phyloP scores from a whole-genome alignment of 2,888 invertebrate species.

The Phengaris arion region DNA sequence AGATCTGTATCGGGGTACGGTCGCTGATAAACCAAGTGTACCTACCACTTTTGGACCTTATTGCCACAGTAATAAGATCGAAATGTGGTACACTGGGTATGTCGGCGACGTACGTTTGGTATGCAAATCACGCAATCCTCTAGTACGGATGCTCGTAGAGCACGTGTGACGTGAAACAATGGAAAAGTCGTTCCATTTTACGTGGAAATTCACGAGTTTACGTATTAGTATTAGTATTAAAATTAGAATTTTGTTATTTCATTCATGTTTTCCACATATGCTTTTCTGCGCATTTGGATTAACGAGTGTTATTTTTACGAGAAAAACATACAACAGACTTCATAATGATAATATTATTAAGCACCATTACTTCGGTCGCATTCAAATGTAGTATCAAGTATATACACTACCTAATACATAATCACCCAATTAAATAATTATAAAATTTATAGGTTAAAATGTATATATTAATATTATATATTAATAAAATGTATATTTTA shows the following conservation, averaged over 20 bases:
- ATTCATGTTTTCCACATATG: conserved; percentile 1
- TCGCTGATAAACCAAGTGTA: no score
- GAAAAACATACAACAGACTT: neutral
- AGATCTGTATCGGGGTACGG: conserved; percentile 21
- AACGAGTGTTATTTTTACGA: neutral
- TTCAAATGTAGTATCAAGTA: neutral
- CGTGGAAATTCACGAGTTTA: conserved; percentile 19
- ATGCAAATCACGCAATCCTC: conserved; percentile 17
- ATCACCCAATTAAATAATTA: neutral
- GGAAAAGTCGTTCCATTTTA: conserved; percentile 28
- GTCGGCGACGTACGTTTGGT: neutral
- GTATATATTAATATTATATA: no score
- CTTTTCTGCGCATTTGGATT: conserved; percentile 8
- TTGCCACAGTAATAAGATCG: neutral
- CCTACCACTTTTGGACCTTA: neutral
- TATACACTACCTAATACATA: neutral
- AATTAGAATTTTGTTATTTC: conserved; percentile 21
- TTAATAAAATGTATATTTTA: no score
- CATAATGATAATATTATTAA: neutral
- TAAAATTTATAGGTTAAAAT: neutral
- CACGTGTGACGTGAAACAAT: conserved; percentile 27
- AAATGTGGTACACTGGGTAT: neutral
- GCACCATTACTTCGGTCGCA: neutral
- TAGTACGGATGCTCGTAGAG: conserved; percentile 24
- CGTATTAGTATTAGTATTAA: neutral